Conservation (phyloP, 2,888 invertebrate genomes). For the Crioceris asparagi region DNA sequence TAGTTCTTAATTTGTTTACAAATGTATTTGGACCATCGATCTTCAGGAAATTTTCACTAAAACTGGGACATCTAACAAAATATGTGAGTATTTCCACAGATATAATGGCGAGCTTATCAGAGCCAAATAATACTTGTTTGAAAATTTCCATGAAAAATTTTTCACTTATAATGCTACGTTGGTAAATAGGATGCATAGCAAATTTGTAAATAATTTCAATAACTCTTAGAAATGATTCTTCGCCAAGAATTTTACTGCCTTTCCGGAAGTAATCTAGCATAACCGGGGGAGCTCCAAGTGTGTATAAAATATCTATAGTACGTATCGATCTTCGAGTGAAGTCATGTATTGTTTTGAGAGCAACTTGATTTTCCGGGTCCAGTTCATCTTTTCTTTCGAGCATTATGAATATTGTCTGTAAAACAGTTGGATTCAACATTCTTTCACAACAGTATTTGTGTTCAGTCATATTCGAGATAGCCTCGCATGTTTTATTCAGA, state of each 20-base stretch:
- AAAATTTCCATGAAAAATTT: conserved; percentile 19
- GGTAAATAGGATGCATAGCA: conserved; percentile 18
- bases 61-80: conserved; percentile 14
- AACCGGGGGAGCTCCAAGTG: conserved; percentile 17
- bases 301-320: conserved; percentile 21
- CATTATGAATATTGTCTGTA: conserved; percentile 22
- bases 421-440: conserved; percentile 25
- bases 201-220: conserved; percentile 23
- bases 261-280: conserved; percentile 23
- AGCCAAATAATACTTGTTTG: conserved; percentile 12
- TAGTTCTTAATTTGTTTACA: conserved; percentile 15
- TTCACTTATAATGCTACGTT: conserved; percentile 17
- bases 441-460: conserved; percentile 29
- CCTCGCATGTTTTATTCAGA: conserved; percentile 25
- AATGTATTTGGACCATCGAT: conserved; percentile 20
- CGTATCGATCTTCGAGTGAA: conserved; percentile 22
- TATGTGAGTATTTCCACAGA: conserved; percentile 22
- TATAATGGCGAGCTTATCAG: conserved; percentile 15
- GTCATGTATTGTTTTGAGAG: conserved; percentile 24
- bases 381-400: conserved; percentile 20
- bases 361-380: conserved; percentile 25
- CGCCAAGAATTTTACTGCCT: conserved; percentile 15
- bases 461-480: conserved; percentile 26
- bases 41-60: conserved; percentile 18
- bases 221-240: conserved; percentile 20